Percentiles rank a stretch among this genome's conserved stretches.
Evolutionary conservation across 2,888 invertebrate genomes (phyloP).

Genomic region (Acanthosoma haemorrhoidale): DNA sequence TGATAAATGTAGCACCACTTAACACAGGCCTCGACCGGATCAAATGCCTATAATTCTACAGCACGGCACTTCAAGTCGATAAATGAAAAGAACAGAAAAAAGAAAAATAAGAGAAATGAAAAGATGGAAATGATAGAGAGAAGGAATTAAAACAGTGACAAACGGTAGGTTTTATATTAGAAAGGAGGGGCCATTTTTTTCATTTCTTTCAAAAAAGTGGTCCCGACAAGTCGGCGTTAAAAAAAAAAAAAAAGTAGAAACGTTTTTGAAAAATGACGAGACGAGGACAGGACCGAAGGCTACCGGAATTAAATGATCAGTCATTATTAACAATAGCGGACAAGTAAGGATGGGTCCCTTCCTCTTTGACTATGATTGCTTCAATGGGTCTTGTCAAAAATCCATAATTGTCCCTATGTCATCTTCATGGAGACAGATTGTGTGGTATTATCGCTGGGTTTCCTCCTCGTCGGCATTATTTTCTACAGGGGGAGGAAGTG

Average conservation of each 20-base stretch:
- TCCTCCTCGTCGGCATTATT: too few species aligned
- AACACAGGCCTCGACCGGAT: not conserved
- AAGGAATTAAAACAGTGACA: slow-evolving; percentile 12
- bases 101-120: too few species aligned
- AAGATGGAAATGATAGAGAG: slow-evolving; percentile 5
- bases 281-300: not conserved
- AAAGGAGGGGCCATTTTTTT: slow-evolving; percentile 2
- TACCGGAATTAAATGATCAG: slow-evolving; percentile 27
- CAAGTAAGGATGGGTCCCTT: slow-evolving; percentile 26
- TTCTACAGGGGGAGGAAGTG: too few species aligned
- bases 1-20: slow-evolving; percentile 4
- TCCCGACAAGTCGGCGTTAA: slow-evolving; percentile 2
- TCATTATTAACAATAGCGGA: slow-evolving; percentile 17
- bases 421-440: not conserved
- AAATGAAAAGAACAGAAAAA: slow-evolving; percentile 10
- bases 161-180: slow-evolving; percentile 5
- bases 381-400: not conserved
- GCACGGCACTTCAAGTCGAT: not conserved
- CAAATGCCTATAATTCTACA: slow-evolving; percentile 4
- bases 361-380: not conserved
- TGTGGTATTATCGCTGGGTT: too few species aligned
- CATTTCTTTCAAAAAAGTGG: slow-evolving; percentile 12
- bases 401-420: not conserved
- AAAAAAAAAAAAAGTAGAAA: slow-evolving; percentile 5
- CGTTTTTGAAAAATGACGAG: slow-evolving; percentile 10